Percentiles rank a stretch among this genome's conserved stretches.
Conservation (phyloP, 2,888 invertebrate genomes). For the Copidosoma aretas region DNA sequence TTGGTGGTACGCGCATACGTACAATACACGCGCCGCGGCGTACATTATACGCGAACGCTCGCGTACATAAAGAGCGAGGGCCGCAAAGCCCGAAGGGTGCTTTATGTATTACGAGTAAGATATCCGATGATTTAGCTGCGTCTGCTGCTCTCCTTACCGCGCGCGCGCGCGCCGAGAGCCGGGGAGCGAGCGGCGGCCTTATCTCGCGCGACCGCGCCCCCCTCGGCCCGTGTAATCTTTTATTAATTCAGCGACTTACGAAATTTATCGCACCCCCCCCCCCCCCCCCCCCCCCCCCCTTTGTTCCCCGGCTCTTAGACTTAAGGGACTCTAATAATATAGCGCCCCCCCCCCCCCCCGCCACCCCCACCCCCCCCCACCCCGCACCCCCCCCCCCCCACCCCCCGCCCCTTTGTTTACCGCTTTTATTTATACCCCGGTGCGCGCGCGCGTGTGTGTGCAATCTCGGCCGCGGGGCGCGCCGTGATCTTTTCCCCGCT, state of each 20-base stretch:
- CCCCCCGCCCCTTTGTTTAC: not conserved
- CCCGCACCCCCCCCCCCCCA: not conserved
- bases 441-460: too few relatives aligned
- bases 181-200: slow-evolving; percentile 13
- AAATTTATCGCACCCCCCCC: slow-evolving; percentile 56
- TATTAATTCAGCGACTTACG: slow-evolving; percentile 63
- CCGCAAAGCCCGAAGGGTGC: slow-evolving; percentile 57
- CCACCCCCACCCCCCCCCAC: not conserved
- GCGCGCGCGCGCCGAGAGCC: slow-evolving; percentile 19
- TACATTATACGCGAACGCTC: slow-evolving; percentile 13
- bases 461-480: too few relatives aligned
- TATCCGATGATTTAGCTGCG: slow-evolving; percentile 63
- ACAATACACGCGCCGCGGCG: too few relatives aligned
- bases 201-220: not conserved
- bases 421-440: too few relatives aligned
- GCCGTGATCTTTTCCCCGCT: too few relatives aligned
- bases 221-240: slow-evolving; percentile 59
- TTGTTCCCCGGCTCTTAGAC: slow-evolving; percentile 49
- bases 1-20: too few relatives aligned
- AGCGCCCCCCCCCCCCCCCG: slow-evolving; percentile 42
- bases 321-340: slow-evolving; percentile 64
- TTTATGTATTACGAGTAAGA: slow-evolving; percentile 63
- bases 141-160: slow-evolving; percentile 1
- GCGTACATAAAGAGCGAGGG: slow-evolving; percentile 46
- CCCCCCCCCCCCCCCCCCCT: slow-evolving; percentile 30